Conservation (phyloP, 2,888 invertebrate genomes). For the Limnephilus lunatus region DNA sequence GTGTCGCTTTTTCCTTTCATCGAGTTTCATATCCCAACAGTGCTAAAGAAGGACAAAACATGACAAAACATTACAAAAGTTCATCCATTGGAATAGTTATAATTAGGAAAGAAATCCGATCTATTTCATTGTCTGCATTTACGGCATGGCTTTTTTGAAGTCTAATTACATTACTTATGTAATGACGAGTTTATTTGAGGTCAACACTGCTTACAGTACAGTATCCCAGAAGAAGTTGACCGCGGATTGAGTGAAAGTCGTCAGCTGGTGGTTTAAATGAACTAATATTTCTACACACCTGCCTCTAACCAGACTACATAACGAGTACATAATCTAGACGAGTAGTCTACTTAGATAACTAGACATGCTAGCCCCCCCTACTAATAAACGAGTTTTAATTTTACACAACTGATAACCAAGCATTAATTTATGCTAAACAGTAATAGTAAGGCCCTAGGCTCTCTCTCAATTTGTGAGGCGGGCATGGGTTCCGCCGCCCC, state of each 20-base stretch:
- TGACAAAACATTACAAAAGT: too few species aligned
- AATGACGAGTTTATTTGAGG: neutral
- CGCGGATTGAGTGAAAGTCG: conserved; percentile 11
- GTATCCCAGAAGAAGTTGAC: neutral
- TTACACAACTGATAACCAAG: too few species aligned
- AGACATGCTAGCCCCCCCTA: too few species aligned
- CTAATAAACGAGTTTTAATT: too few species aligned
- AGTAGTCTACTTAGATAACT: neutral
- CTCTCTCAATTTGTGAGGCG: too few species aligned
- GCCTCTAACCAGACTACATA: neutral
- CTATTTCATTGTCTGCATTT: neutral
- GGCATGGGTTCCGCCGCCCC: too few species aligned
- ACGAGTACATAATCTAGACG: neutral
- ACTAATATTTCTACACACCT: conserved; percentile 3
- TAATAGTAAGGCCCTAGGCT: too few species aligned
- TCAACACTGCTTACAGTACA: neutral
- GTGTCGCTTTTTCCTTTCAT: too few species aligned
- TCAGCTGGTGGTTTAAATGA: conserved; percentile 13
- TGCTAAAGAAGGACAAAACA: too few species aligned
- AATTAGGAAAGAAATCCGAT: neutral
- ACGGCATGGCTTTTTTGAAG: neutral
- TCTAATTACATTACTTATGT: neutral
- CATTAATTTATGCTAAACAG: too few species aligned
- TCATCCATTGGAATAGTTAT: neutral
- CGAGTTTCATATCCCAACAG: too few species aligned